Conservation (phyloP, 1,140 invertebrate genomes). For the Goniozus legneri region DNA sequence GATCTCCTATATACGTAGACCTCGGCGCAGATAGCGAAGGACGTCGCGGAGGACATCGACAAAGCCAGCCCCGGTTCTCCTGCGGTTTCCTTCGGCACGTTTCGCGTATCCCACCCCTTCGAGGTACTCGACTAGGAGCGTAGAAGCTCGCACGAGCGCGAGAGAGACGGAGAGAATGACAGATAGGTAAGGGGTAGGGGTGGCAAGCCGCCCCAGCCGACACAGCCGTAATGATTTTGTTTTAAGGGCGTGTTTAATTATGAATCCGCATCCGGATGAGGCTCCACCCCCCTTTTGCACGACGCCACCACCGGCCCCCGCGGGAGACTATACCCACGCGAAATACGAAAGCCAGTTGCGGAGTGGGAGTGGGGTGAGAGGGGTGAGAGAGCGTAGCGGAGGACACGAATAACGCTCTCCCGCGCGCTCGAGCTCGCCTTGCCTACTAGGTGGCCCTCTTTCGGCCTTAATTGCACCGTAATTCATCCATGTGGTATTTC, state of each 20-base stretch:
- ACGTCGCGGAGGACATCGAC: conserved; percentile 23
- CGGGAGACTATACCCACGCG: conserved; percentile 9
- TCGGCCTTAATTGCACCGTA: conserved; percentile 44
- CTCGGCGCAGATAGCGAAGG: too few relatives aligned
- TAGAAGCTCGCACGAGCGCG: neutral
- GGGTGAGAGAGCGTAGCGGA: conserved; percentile 4
- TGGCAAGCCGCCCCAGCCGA: conserved; percentile 30
- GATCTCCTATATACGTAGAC: too few relatives aligned
- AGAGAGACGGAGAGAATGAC: neutral
- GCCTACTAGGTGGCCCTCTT: conserved; percentile 42
- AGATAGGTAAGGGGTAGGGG: conserved; percentile 9
- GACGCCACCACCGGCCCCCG: conserved; percentile 22
- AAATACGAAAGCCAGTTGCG: conserved; percentile 6
- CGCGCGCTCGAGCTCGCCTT: neutral
- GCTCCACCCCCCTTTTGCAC: conserved; percentile 49
- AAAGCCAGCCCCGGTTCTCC: conserved; percentile 17
- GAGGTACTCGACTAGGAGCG: conserved; percentile 9
- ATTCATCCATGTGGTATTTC: conserved; percentile 46
- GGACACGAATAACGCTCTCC: conserved; percentile 1
- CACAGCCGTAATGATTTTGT: conserved; percentile 54
- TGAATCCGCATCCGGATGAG: conserved; percentile 52
- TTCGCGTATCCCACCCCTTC: conserved; percentile 16
- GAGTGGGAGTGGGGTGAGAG: conserved; percentile 18
- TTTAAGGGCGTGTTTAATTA: conserved; percentile 58
- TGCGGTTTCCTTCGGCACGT: conserved; percentile 14